Base-by-base conservation (phyloP, 2,113 vertebrate species). In the Pollachius pollachius region DNA sequence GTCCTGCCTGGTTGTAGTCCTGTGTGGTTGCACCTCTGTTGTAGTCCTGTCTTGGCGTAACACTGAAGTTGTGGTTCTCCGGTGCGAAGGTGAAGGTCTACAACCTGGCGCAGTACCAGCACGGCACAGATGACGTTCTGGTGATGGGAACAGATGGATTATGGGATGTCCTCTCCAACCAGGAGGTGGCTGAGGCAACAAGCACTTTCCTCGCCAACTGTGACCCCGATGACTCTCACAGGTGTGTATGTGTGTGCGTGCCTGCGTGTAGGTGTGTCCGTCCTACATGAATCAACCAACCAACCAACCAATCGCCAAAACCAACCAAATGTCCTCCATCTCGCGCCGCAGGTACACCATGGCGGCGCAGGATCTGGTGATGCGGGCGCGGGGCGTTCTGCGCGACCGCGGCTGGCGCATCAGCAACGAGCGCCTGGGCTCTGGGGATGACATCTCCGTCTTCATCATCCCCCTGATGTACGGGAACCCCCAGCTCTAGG, bases 321-420 rank as follows among this genome's bases (percentile, higher is more conserved):
- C 23, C 23, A 23, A 23, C 23, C 23, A 23, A 23, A 30, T 17
- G 13, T 30, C 2, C 15, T 19, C 63, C 34, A 8, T 16, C 15
- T 13, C 41, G 56, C 3, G 70, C 34, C 41, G 30, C 89, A 99
- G 97, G 92, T 99, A 99, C 84, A 98, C 97, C 0, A 90, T 98
- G 93, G 96, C 95, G 0, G 96, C 97, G 0, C 97, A 99, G 86
- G 97, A 99, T 84, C 90, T 99, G 90, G 96, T 99, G 85, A 99
- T 98, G 96, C 92, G 95, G 65, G 97, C 97, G 7, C 90, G 97
- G 0, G 97, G 97, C 0, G 92, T 97, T 68, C 92, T 99, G 83
- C 94, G 95, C 81, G 97, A 99, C 89, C 84, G 96, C 85, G 97
- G 97, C 80, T 99, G 97, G 97, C 92, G 97, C 76, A 99, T 99